Percentiles rank a stretch among this genome's conserved stretches.
Conservation (phyloP, 2,113 vertebrate species). For the Istiophorus platypterus region DNA sequence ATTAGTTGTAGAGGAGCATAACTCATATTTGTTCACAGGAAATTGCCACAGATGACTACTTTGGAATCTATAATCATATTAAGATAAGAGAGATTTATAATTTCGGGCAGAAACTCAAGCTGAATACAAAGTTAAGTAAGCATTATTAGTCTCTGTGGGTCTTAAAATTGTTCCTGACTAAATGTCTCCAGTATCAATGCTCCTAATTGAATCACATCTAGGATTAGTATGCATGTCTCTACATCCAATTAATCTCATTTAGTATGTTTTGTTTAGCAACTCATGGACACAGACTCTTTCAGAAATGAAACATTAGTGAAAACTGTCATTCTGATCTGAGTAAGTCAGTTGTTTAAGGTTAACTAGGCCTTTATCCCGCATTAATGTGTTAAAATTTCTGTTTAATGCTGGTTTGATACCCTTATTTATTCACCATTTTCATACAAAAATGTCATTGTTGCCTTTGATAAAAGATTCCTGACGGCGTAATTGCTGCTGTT, state of each 20-base stretch:
- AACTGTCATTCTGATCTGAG: background rate
- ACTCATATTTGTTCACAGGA: background rate
- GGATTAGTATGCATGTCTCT: background rate
- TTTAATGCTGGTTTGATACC: slow-evolving; percentile 29
- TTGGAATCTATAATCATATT: too few relatives aligned
- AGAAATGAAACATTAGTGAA: too few relatives aligned
- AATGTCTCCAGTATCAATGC: too few relatives aligned
- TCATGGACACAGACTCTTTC: background rate
- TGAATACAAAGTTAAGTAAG: background rate
- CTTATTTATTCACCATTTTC: slow-evolving; percentile 41
- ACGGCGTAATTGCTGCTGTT: slow-evolving; percentile 71
- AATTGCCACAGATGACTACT: too few relatives aligned
- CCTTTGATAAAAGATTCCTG: slow-evolving; percentile 61
- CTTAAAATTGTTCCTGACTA: too few relatives aligned
- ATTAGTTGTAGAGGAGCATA: background rate
- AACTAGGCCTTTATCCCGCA: slow-evolving; percentile 22
- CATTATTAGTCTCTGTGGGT: background rate
- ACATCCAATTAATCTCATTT: background rate
- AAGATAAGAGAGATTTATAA: too few relatives aligned
- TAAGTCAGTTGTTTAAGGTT: background rate
- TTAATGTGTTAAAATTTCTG: slow-evolving; percentile 12
- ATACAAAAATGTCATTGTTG: slow-evolving; percentile 52
- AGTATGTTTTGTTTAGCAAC: background rate
- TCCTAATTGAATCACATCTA: too few relatives aligned
- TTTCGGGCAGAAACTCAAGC: too few relatives aligned